Evolutionary conservation across 1,140 invertebrate species (phyloP).

Genomic region (Drosophila pseudoananassae): DNA sequence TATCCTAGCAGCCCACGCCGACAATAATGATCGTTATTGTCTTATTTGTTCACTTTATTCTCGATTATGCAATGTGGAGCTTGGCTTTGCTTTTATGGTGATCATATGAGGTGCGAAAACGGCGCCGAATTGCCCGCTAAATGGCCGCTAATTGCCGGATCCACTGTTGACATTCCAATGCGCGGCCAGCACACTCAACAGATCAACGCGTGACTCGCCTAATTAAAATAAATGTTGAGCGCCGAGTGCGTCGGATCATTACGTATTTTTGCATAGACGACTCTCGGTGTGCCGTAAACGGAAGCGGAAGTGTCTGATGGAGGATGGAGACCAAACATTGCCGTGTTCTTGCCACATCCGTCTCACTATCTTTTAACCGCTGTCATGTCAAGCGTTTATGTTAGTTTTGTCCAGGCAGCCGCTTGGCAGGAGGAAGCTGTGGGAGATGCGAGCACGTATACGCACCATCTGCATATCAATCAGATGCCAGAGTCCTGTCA

Average conservation of each 20-base stretch:
- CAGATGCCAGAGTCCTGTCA: slow-evolving; percentile 68
- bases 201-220: slow-evolving; percentile 25
- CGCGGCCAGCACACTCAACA: slow-evolving; percentile 36
- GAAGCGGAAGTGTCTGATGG: slow-evolving; percentile 22
- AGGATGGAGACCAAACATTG: slow-evolving; percentile 2
- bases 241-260: slow-evolving; percentile 18
- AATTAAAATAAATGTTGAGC: slow-evolving; percentile 54
- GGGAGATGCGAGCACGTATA: slow-evolving; percentile 32
- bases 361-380: slow-evolving; percentile 44
- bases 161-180: slow-evolving; percentile 12
- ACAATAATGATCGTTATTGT: neutral
- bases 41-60: slow-evolving; percentile 16
- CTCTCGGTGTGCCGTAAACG: slow-evolving; percentile 2
- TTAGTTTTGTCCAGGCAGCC: slow-evolving; percentile 31
- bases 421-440: slow-evolving; percentile 18
- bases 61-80: slow-evolving; percentile 30
- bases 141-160: slow-evolving; percentile 34
- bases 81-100: slow-evolving; percentile 20
- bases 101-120: slow-evolving; percentile 46
- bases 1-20: too few species aligned
- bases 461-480: slow-evolving; percentile 74
- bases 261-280: slow-evolving; percentile 53
- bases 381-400: slow-evolving; percentile 41
- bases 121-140: slow-evolving; percentile 23
- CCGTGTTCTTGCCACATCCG: slow-evolving; percentile 32